Percentiles rank a stretch among this genome's conserved stretches.
Evolutionary conservation across 2,888 invertebrate species (phyloP).

Genomic region (Tetrapedia diversipes): DNA sequence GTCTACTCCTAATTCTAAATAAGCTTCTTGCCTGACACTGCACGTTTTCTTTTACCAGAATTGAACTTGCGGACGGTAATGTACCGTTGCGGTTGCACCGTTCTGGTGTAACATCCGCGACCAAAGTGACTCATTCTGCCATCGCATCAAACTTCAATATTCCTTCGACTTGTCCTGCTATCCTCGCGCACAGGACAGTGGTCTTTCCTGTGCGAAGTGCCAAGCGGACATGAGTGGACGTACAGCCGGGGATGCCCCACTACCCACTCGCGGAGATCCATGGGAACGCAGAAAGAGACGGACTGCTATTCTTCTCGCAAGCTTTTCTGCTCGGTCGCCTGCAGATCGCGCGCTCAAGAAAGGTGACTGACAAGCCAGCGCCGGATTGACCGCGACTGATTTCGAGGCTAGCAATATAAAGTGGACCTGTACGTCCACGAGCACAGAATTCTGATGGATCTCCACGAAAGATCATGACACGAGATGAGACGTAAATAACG

Average conservation of each 20-base stretch:
- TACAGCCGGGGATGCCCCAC: conserved; percentile 43
- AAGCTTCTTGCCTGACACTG: no score
- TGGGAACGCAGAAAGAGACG: neutral
- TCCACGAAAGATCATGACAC: neutral
- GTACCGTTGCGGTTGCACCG: neutral
- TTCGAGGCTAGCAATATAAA: neutral
- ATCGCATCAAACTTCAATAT: conserved; percentile 1
- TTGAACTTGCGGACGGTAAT: neutral
- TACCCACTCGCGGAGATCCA: conserved; percentile 13
- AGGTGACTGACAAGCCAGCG: neutral
- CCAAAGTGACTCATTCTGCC: neutral
- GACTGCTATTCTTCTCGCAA: conserved; percentile 2
- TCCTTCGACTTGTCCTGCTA: conserved; percentile 16
- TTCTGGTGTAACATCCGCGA: neutral
- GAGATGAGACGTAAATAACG: neutral
- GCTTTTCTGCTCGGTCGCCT: conserved; percentile 13
- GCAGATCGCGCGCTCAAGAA: neutral
- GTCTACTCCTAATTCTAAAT: no score
- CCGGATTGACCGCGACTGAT: neutral
- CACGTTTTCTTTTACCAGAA: no score
- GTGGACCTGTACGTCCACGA: neutral
- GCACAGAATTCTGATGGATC: neutral
- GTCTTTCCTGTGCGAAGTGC: conserved; percentile 6
- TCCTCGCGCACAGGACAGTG: neutral
- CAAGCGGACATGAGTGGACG: conserved; percentile 3